A percentile compares a stretch with the other conserved stretches of the same genome.
Conservation (phyloP, 2,888 invertebrate species). For the Ephialtes manifestator region DNA sequence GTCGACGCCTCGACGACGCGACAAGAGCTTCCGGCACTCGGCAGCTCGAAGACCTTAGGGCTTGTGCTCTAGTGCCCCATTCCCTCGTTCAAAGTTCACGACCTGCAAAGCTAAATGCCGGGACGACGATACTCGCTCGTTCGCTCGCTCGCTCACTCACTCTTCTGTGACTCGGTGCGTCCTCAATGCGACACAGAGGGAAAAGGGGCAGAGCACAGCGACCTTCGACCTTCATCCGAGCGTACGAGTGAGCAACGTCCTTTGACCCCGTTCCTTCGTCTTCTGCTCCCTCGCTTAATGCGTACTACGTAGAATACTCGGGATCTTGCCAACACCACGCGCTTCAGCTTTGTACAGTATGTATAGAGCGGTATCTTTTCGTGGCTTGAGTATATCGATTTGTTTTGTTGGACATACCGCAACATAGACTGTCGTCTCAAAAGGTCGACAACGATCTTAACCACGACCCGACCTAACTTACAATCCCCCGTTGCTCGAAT, state of each 20-base stretch:
- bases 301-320: background rate
- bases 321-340: background rate
- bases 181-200: background rate
- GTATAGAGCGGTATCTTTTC: background rate
- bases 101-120: constrained; percentile 69
- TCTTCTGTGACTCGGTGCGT: background rate
- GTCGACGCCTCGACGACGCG: constrained; percentile 50
- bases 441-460: constrained; percentile 33
- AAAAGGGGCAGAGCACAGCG: constrained; percentile 1
- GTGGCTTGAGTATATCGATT: background rate
- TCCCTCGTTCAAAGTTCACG: constrained; percentile 71
- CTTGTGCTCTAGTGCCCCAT: constrained; percentile 76
- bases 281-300: background rate
- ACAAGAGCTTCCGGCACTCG: constrained; percentile 56
- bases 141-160: background rate
- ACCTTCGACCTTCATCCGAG: constrained; percentile 10
- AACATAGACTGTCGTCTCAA: background rate
- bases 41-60: constrained; percentile 68
- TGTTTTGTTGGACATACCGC: constrained; percentile 6
- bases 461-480: constrained; percentile 41
- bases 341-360: background rate
- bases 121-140: constrained; percentile 11
- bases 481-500: background rate
- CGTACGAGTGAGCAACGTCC: constrained; percentile 10
- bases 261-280: constrained; percentile 19